Evolutionary conservation across 2,888 invertebrate species (phyloP).

Genomic region (Deilephila porcellus): DNA sequence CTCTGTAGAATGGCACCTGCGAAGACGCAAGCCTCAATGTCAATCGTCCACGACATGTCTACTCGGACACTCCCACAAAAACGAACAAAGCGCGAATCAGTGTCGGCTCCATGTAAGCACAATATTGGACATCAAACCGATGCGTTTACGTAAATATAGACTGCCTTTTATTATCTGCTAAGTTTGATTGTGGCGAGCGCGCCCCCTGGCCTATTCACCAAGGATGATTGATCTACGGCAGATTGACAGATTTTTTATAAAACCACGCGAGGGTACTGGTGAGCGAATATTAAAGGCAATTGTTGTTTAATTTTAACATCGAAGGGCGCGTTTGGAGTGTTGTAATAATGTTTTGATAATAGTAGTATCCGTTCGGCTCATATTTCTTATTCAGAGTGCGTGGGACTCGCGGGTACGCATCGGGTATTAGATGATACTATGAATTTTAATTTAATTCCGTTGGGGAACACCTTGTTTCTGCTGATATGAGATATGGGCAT

Average conservation of each 20-base stretch:
- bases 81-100: slow-evolving; percentile 61
- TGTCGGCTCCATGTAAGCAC: slow-evolving; percentile 70
- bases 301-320: slow-evolving; percentile 84
- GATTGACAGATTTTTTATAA: slow-evolving; percentile 84
- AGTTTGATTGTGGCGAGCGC: slow-evolving; percentile 73
- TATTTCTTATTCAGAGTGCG: slow-evolving; percentile 84
- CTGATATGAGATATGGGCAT: slow-evolving; percentile 8
- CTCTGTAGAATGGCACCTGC: neutral
- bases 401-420: slow-evolving; percentile 68
- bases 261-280: slow-evolving; percentile 76
- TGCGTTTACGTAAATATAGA: slow-evolving; percentile 83
- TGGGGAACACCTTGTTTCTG: slow-evolving; percentile 66
- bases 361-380: slow-evolving; percentile 83
- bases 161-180: slow-evolving; percentile 79
- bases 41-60: slow-evolving; percentile 59
- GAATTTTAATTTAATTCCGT: slow-evolving; percentile 69
- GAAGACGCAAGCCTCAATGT: slow-evolving; percentile 40
- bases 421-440: slow-evolving; percentile 53
- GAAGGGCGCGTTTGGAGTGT: slow-evolving; percentile 81
- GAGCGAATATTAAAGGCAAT: slow-evolving; percentile 84
- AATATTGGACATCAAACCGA: slow-evolving; percentile 79
- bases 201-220: slow-evolving; percentile 77
- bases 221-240: slow-evolving; percentile 83
- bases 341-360: slow-evolving; percentile 85
- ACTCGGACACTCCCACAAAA: slow-evolving; percentile 39